A percentile compares a stretch with the other conserved stretches of the same genome.
Evolutionary conservation across 2,113 vertebrate species (phyloP).

Genomic region (Nycticorax nycticorax): DNA sequence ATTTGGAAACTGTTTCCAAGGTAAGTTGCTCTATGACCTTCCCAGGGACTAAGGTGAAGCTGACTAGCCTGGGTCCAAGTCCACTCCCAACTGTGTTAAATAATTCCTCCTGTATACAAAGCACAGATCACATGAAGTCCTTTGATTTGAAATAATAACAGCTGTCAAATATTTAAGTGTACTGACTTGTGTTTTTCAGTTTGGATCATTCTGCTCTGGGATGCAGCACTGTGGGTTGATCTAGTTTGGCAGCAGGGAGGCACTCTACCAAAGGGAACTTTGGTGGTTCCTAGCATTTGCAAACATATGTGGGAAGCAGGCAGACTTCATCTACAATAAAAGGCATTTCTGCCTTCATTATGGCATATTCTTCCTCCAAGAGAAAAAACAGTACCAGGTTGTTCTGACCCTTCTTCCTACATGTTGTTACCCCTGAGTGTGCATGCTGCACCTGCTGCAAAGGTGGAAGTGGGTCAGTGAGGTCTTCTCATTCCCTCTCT

Average conservation of each 20-base stretch:
- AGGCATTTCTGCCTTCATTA: neutral
- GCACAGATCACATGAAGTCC: neutral
- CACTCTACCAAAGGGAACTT: neutral
- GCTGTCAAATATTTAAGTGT: neutral
- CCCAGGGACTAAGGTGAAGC: neutral
- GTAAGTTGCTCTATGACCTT: neutral
- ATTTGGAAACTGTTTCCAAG: neutral
- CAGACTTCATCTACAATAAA: neutral
- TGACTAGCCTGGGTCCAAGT: neutral
- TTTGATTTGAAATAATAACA: neutral
- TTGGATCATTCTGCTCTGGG: neutral
- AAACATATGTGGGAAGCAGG: neutral
- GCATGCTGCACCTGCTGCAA: neutral
- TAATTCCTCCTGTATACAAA: neutral
- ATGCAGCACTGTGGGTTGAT: neutral
- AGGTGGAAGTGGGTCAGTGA: neutral
- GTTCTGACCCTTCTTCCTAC: neutral
- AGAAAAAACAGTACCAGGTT: neutral
- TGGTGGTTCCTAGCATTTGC: neutral
- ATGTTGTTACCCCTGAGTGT: neutral
- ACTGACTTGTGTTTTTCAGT: neutral
- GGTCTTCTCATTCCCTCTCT: neutral
- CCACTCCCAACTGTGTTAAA: neutral
- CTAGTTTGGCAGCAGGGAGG: neutral
- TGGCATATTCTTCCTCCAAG: neutral